These are phyloP conservation scores for Tauraco erythrolophus DNA, from an alignment of 2,113 vertebrate species.

Conservation along the genomic window DNA sequence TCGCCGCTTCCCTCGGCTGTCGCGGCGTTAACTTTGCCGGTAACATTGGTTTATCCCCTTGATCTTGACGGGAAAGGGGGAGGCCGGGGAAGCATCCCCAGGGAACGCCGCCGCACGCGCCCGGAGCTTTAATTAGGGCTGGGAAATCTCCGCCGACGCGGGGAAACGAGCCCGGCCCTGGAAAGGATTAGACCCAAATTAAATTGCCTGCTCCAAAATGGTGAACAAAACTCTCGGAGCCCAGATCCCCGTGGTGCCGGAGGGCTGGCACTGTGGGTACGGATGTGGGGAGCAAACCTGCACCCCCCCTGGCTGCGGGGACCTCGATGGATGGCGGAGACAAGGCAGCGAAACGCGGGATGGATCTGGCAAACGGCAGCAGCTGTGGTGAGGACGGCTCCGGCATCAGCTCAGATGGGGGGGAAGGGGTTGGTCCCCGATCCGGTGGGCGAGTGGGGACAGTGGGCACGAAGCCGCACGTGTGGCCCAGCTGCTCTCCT, in stretches of 20 bases:
- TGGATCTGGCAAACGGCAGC: background rate
- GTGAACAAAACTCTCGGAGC: rapidly evolving
- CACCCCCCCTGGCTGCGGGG: rapidly evolving
- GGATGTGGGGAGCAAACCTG: background rate
- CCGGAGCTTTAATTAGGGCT: conserved; percentile 39
- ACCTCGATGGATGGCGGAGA: background rate
- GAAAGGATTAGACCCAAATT: background rate
- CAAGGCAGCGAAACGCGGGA: rapidly evolving
- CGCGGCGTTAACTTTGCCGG: background rate
- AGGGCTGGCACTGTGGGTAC: rapidly evolving
- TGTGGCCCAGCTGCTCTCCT: rapidly evolving
- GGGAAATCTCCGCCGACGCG: background rate
- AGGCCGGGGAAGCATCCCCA: background rate
- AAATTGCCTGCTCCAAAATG: rapidly evolving
- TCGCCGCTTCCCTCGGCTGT: background rate
- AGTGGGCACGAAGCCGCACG: rapidly evolving
- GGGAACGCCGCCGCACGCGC: background rate
- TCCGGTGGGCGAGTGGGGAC: background rate
- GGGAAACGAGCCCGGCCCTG: background rate
- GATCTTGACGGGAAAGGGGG: background rate
- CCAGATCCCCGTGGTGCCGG: rapidly evolving
- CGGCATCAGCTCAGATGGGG: background rate
- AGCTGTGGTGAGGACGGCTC: background rate
- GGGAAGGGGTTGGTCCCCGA: rapidly evolving
- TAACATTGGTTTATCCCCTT: background rate